Conservation (phyloP, 2,888 invertebrate genomes). For the Drosophila nigricruria region DNA sequence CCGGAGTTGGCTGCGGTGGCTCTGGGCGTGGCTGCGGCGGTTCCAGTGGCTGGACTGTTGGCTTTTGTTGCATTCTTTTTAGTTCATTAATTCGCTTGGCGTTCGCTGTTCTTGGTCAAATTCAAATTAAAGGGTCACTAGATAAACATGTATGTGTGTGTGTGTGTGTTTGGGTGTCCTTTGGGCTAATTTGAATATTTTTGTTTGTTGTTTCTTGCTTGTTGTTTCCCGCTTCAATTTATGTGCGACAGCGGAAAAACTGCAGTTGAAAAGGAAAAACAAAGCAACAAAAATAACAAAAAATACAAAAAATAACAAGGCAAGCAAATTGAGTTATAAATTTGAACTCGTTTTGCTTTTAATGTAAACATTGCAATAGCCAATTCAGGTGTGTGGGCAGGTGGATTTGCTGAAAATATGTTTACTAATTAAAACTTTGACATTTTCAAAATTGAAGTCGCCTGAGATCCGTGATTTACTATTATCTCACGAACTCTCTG, state of each 20-base stretch:
- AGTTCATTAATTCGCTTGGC: constrained; percentile 68
- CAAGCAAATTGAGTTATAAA: constrained; percentile 68
- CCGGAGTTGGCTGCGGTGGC: constrained; percentile 21
- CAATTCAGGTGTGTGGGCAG: neutral
- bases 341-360: constrained; percentile 46
- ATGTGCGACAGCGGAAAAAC: constrained; percentile 50
- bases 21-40: constrained; percentile 12
- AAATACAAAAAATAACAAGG: constrained; percentile 21
- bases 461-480: neutral
- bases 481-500: constrained; percentile 21
- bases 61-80: constrained; percentile 39
- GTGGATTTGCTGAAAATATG: constrained; percentile 9
- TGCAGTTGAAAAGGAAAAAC: constrained; percentile 7
- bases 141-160: constrained; percentile 5
- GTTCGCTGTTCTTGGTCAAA: constrained; percentile 52
- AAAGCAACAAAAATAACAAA: neutral
- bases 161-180: constrained; percentile 16
- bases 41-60: constrained; percentile 6
- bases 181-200: constrained; percentile 70
- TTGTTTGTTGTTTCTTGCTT: constrained; percentile 12
- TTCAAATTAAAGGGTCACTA: constrained; percentile 70
- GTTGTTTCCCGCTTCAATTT: constrained; percentile 50
- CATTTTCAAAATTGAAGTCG: constrained; percentile 32
- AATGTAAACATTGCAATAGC: constrained; percentile 54
- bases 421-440: constrained; percentile 38